A percentile compares a stretch with the other conserved stretches of the same genome.
These are phyloP conservation scores for Cephalopholis sonnerati DNA, from an alignment of 2,113 vertebrate species.

Conservation along the genomic window DNA sequence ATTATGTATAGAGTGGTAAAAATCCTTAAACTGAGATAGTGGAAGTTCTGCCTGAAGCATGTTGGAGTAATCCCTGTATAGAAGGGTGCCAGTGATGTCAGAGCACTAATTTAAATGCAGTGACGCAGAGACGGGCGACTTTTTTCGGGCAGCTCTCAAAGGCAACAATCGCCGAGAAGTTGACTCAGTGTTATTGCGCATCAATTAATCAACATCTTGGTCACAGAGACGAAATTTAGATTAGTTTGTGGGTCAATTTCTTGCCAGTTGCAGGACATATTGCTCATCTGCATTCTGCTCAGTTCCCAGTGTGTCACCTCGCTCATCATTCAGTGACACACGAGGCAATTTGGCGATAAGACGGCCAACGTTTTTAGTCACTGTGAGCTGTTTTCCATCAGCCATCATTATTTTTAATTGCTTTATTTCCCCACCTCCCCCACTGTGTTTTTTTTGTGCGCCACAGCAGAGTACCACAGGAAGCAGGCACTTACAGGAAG, in stretches of 20 bases:
- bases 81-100: conserved; percentile 26
- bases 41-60: conserved; percentile 23
- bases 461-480: conserved; percentile 28
- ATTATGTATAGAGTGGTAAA: conserved; percentile 39
- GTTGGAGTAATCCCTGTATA: conserved; percentile 26
- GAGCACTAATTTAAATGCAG: conserved; percentile 36
- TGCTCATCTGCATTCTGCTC: conserved; percentile 45
- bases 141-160: conserved; percentile 9
- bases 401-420: conserved; percentile 71
- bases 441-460: conserved; percentile 50
- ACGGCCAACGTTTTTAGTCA: conserved; percentile 29
- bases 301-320: neutral
- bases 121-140: neutral
- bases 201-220: conserved; percentile 36
- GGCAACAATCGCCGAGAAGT: conserved; percentile 2
- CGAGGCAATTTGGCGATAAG: conserved; percentile 25
- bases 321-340: conserved; percentile 15
- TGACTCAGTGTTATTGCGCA: conserved; percentile 28
- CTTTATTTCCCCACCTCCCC: conserved; percentile 34
- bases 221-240: conserved; percentile 18
- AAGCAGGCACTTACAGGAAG: conserved; percentile 53
- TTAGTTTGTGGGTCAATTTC: conserved; percentile 10
- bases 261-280: conserved; percentile 6
- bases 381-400: conserved; percentile 50
- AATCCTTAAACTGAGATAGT: conserved; percentile 29